Base-by-base conservation (phyloP, 2,113 vertebrate species). In the Jaculus jaculus region DNA sequence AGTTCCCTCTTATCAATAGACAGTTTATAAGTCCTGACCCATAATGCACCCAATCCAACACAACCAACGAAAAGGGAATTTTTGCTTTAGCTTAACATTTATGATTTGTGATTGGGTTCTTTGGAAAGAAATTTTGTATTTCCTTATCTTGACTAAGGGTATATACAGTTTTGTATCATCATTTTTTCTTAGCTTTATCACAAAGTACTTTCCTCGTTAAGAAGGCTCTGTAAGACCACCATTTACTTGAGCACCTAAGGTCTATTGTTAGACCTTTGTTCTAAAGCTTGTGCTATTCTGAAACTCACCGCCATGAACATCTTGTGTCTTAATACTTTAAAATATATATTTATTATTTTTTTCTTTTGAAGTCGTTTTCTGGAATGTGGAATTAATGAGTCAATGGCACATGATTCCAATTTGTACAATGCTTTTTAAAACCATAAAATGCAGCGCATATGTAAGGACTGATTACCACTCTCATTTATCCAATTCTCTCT, bases 331-430 rank as follows among this genome's bases (percentile, higher is more conserved):
- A 74, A 73, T 81, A 26, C 30, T 79, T 89, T 80, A 26, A 89
- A 87, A 81, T 42, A 42, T 16, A 24, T 32, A 65, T 78, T 61
- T 71, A 51, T 34, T 80, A 3, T 54, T n/a, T 84, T 89, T 84
- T 78, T 88, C 79, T 54, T 91, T 90, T 60, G 17, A 89, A 90
- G 80, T 82, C 47, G 83, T 69, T 85, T 54, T 71, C 47, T 51
- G 71, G 42, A 75, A 84, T 39, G 12, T 28, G 32, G 51, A 92
- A 81, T 93, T 32, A 61, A 66, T 20, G 30, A 80, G 24, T 75
- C 51, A 47, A 34, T 2, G 37, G 47, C 54, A 75, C 30, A 63
- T 34, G 24, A 30, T 78, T 86, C 71, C 23, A 39, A 37, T 87
- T 47, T 95, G 54, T 34, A 92, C 74, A 72, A 87, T 30, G 28